Conservation (phyloP, 2,888 invertebrate genomes). For the Deroplatys truncata region DNA sequence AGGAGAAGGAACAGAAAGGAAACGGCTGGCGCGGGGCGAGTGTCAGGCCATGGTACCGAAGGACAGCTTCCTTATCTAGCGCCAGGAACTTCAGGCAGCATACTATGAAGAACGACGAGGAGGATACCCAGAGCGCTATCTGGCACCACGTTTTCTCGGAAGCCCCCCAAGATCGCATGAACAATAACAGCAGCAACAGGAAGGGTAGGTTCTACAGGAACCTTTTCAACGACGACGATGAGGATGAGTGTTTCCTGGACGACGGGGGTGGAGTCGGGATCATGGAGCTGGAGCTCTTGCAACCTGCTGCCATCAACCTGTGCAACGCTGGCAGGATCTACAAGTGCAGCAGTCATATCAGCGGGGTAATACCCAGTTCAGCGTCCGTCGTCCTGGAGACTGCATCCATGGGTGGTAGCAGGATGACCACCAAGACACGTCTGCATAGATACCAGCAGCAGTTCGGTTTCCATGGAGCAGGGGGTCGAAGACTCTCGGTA, state of each 20-base stretch:
- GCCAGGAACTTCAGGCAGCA: not conserved
- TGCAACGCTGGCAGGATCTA: not conserved
- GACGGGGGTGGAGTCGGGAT: constrained; percentile 2
- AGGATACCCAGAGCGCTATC: constrained; percentile 2
- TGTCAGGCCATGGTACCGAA: not conserved
- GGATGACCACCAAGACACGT: not conserved
- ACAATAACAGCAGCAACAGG: not conserved
- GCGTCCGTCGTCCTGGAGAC: constrained; percentile 22
- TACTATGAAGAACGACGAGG: not conserved
- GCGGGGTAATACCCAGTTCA: not conserved
- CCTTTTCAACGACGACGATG: constrained; percentile 1
- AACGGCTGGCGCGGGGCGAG: not conserved
- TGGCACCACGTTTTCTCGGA: constrained; percentile 22
- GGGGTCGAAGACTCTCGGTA: constrained; percentile 9
- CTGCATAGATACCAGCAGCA: constrained; percentile 8
- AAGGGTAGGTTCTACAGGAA: not conserved
- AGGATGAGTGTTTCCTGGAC: not conserved
- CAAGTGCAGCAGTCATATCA: not conserved
- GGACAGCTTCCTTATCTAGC: not conserved
- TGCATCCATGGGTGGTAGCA: constrained; percentile 18
- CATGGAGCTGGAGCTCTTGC: constrained; percentile 19
- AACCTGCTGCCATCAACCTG: not conserved
- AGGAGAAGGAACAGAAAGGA: not conserved
- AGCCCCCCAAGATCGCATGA: not conserved
- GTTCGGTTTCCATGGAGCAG: constrained; percentile 8